A percentile compares a stretch with the other conserved stretches of the same genome.
These are phyloP conservation scores for Leptobrachium leishanense DNA, from an alignment of 2,113 vertebrate species.

Conservation along the genomic window DNA sequence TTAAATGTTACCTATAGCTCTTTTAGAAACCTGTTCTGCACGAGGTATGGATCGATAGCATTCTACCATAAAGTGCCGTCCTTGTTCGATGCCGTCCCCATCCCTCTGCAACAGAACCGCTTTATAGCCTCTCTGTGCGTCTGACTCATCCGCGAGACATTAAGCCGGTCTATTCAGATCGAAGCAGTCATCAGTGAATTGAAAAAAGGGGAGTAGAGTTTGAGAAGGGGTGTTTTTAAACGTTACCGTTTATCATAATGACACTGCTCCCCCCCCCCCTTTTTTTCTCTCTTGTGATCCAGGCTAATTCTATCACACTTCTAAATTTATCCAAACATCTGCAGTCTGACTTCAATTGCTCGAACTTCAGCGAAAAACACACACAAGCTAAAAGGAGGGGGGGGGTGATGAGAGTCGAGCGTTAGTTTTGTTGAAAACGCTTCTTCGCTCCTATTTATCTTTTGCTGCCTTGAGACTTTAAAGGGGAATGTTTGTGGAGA, in stretches of 20 bases:
- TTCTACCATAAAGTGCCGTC: too few relatives aligned
- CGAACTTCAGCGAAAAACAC: conserved; percentile 30
- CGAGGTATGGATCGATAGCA: too few relatives aligned
- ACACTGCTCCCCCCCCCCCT: not conserved
- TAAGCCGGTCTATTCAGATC: not conserved
- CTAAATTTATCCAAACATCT: conserved; percentile 46
- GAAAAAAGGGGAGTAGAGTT: not conserved
- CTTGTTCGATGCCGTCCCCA: too few relatives aligned
- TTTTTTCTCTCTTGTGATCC: not conserved
- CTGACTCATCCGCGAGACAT: not conserved
- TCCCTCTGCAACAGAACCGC: not conserved
- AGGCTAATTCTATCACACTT: conserved; percentile 27
- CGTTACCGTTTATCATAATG: conserved; percentile 26
- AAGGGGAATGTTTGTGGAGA: not conserved
- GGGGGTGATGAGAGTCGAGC: not conserved
- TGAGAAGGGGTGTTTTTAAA: not conserved
- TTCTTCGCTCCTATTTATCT: not conserved
- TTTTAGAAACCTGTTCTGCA: too few relatives aligned
- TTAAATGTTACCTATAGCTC: too few relatives aligned
- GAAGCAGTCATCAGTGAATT: not conserved
- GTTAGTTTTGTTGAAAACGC: not conserved
- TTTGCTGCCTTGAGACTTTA: not conserved
- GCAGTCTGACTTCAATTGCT: conserved; percentile 25
- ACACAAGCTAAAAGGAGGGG: not conserved
- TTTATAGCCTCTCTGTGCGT: not conserved